These are phyloP conservation scores for Sinocyclocheilus rhinocerous DNA, from an alignment of 2,113 vertebrate species.

Conservation along the genomic window DNA sequence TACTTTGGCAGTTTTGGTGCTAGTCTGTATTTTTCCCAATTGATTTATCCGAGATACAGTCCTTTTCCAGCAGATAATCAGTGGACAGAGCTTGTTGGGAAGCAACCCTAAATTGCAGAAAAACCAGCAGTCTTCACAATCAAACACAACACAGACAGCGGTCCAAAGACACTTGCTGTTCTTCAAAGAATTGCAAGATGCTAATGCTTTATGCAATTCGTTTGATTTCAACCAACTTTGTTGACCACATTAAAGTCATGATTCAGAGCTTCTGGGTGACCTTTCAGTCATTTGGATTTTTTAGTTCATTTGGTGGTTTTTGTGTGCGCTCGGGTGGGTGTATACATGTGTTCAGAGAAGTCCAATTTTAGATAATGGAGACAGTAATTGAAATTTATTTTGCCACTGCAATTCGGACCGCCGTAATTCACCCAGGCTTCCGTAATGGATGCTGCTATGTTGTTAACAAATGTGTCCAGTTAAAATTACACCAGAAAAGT, in stretches of 20 bases:
- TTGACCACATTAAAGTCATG: slow-evolving; percentile 45
- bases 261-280: slow-evolving; percentile 39
- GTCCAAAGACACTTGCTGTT: slow-evolving; percentile 5
- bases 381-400: slow-evolving; percentile 68
- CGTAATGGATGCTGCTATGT: slow-evolving; percentile 54
- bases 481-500: slow-evolving; percentile 39
- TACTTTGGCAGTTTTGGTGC: background rate
- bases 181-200: slow-evolving; percentile 41
- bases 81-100: background rate
- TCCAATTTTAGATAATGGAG: slow-evolving; percentile 65
- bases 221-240: slow-evolving; percentile 43
- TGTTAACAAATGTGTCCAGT: slow-evolving; percentile 23
- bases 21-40: background rate
- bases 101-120: background rate
- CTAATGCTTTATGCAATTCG: slow-evolving; percentile 25
- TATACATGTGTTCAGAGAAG: slow-evolving; percentile 43
- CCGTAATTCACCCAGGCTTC: slow-evolving; percentile 57
- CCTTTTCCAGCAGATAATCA: slow-evolving; percentile 1
- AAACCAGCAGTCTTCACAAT: slow-evolving; percentile 10
- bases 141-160: background rate
- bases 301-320: background rate
- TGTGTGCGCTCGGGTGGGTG: background rate
- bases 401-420: slow-evolving; percentile 54
- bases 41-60: background rate
- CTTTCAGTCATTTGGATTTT: slow-evolving; percentile 13